Evolutionary conservation across 2,888 invertebrate genomes (phyloP).

Genomic region (Molanna angustata): DNA sequence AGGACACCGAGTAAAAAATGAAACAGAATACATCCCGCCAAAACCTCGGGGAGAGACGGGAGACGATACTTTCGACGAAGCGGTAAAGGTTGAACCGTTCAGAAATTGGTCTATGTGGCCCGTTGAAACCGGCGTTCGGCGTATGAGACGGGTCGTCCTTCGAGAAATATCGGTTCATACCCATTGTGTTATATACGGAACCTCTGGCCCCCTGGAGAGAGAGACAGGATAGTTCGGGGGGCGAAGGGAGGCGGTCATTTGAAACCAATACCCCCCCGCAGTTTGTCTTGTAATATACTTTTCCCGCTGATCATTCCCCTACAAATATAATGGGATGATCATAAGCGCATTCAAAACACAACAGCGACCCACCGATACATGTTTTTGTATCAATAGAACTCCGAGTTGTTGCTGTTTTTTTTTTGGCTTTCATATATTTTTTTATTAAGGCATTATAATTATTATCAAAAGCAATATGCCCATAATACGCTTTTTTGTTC

Average conservation of each 20-base stretch:
- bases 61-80: too few species aligned
- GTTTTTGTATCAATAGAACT: slow-evolving; percentile 7
- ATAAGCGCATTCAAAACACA: too few species aligned
- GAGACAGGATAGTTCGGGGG: slow-evolving; percentile 4
- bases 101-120: too few species aligned
- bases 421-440: slow-evolving; percentile 4
- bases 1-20: too few species aligned
- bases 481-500: slow-evolving; percentile 15
- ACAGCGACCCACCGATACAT: slow-evolving; percentile 13
- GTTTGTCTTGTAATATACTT: slow-evolving; percentile 28
- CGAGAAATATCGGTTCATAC: slow-evolving; percentile 21
- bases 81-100: too few species aligned
- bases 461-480: slow-evolving; percentile 15
- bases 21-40: too few species aligned
- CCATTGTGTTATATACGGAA: slow-evolving; percentile 23
- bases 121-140: too few species aligned
- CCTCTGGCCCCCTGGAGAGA: slow-evolving; percentile 17
- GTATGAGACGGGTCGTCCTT: too few species aligned
- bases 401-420: slow-evolving; percentile 6
- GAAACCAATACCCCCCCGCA: slow-evolving; percentile 33
- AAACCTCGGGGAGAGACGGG: too few species aligned
- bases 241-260: slow-evolving; percentile 26
- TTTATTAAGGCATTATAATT: slow-evolving; percentile 5
- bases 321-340: slow-evolving; percentile 30
- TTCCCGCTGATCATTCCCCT: slow-evolving; percentile 31